phyloP scores from a whole-genome alignment of 2,113 vertebrate species.

The Crotalus horridus region DNA sequence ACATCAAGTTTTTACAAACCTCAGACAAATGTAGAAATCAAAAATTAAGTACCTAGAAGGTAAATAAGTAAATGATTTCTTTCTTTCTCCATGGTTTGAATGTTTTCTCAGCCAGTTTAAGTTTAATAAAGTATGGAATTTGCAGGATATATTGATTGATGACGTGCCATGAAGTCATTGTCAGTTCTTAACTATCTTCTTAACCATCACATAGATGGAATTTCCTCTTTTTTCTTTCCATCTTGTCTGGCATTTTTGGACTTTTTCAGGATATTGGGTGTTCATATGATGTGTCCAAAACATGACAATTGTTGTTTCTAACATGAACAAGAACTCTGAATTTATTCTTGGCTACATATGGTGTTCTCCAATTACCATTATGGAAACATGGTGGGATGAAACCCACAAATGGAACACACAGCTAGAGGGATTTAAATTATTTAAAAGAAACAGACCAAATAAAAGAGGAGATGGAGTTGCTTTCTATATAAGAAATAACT shows the following conservation, averaged over 20 bases:
- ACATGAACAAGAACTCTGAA: not conserved
- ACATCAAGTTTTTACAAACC: not conserved
- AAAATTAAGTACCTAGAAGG: not conserved
- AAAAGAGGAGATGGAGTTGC: no score
- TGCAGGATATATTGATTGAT: not conserved
- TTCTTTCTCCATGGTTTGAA: not conserved
- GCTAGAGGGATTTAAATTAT: no score
- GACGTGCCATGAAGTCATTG: no score
- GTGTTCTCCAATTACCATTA: not conserved
- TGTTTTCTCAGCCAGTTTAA: not conserved
- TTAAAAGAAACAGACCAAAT: no score
- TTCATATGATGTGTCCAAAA: not conserved
- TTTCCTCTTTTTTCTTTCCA: not conserved
- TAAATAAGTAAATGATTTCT: not conserved
- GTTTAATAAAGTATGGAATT: not conserved
- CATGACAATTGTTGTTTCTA: not conserved
- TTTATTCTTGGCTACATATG: not conserved
- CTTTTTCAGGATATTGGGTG: not conserved
- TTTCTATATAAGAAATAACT: no score
- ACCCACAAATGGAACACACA: no score
- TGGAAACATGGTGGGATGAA: no score
- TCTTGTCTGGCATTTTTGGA: not conserved
- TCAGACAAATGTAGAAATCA: not conserved
- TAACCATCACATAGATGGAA: not conserved
- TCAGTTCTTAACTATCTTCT: not conserved